Evolutionary conservation across 2,797 vertebrate genomes (phyloP), one percentile per base, ranked within the genome.

Genomic region (Bradypus variegatus): DNA sequence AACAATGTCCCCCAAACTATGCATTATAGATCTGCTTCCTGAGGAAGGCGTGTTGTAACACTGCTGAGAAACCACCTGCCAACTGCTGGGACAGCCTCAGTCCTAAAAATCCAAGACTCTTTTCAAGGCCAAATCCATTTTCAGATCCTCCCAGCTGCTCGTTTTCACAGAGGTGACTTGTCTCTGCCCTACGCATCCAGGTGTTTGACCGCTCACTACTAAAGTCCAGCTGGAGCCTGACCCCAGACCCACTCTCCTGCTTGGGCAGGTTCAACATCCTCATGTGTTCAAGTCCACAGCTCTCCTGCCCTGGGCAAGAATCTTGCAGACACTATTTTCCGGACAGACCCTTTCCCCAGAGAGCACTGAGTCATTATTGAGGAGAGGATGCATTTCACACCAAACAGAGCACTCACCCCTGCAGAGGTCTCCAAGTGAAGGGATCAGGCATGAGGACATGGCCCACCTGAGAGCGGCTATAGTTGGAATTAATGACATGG

Each of bases 71-170:
- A 29, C n/a, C 23, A 41, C 31, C 58, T 60, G 25, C 64, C 25
- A 62, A 50, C 33, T 31, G 5, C 13, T 62, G 21, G 31, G 31
- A 67, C 11, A 5, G 14, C 75, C 60, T 88, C 31, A 16, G 64
- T 72, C 64, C 60, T 50, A 65, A 90, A 82, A 76, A 33, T 21
- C 82, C 23, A 58, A 75, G 60, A 8, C 89, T 75, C 31, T 50
- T 48, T 92, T 85, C 64, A 77, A 86, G 18, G 14, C 36, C 36
- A 90, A 23, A 70, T 70, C 58, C 41, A 76, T 86, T 88, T 86
- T 86, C 75, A 86, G 33, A 69, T 41, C 19, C 11, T 87, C 70
- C 31, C 3, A 50, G 16, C 7, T 60, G 48, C 27, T 88, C 19
- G 13, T 84, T 33, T 55, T 62, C 65, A 11, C 21, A 8, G 3